Conservation (phyloP, 2,888 invertebrate genomes). For the Nephrotoma appendiculata region DNA sequence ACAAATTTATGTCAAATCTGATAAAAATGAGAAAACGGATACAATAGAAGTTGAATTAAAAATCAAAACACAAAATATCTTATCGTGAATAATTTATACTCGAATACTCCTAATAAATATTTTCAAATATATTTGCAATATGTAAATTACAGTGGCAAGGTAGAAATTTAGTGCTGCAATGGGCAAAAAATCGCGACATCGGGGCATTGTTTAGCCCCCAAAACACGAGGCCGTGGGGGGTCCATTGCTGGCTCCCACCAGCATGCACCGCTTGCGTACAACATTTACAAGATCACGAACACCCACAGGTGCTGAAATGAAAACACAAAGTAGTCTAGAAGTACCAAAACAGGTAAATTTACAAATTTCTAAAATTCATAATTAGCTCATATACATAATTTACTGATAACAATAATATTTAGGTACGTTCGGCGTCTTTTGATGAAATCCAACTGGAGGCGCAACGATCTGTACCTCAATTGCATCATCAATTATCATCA, state of each 20-base stretch:
- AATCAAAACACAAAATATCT: background rate
- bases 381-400: background rate
- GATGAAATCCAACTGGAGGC: slow-evolving; percentile 77
- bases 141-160: slow-evolving; percentile 9
- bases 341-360: slow-evolving; percentile 63
- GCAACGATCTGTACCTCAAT: slow-evolving; percentile 35
- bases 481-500: slow-evolving; percentile 21
- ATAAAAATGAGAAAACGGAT: background rate
- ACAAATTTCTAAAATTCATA: background rate
- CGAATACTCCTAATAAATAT: background rate
- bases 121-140: background rate
- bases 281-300: slow-evolving; percentile 79
- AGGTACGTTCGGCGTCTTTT: slow-evolving; percentile 77
- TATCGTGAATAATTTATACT: background rate
- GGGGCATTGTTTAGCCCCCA: slow-evolving; percentile 19
- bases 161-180: slow-evolving; percentile 13
- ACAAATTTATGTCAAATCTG: background rate
- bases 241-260: slow-evolving; percentile 14
- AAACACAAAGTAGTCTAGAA: slow-evolving; percentile 80
- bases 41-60: background rate
- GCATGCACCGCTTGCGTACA: slow-evolving; percentile 49
- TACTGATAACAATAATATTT: background rate
- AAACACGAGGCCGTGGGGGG: slow-evolving; percentile 11
- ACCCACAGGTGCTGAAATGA: slow-evolving; percentile 82
- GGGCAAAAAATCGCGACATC: slow-evolving; percentile 19